Percentiles rank a stretch among this genome's conserved stretches.
Conservation (phyloP, 2,113 vertebrate species). For the Calidris pygmaea region DNA sequence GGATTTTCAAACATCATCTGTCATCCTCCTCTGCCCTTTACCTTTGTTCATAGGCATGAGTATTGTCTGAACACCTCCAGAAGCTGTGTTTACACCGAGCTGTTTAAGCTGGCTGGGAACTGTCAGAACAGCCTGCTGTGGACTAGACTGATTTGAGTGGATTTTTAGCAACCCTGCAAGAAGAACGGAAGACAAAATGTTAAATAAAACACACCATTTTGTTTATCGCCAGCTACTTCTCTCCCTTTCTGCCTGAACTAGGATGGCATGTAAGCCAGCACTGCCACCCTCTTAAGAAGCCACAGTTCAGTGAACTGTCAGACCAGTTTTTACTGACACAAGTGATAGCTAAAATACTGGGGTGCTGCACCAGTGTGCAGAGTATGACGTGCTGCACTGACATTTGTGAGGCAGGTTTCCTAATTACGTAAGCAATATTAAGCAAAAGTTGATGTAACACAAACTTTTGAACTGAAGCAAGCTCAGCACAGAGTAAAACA, state of each 20-base stretch:
- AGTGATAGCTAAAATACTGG: neutral
- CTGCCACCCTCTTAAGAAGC: neutral
- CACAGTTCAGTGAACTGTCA: constrained; percentile 10
- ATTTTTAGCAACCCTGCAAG: constrained; percentile 91
- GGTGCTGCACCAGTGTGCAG: neutral
- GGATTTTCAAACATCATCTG: constrained; percentile 52
- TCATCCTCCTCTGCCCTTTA: constrained; percentile 61
- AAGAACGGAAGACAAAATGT: constrained; percentile 60
- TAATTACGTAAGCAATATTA: neutral
- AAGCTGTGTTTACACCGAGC: constrained; percentile 81
- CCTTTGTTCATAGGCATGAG: constrained; percentile 95
- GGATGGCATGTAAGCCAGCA: neutral
- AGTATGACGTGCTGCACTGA: neutral
- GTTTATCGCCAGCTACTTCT: constrained; percentile 42
- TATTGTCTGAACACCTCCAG: constrained; percentile 87
- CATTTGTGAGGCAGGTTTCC: neutral
- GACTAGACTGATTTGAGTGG: constrained; percentile 85
- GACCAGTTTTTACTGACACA: neutral
- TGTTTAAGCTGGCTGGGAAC: constrained; percentile 95
- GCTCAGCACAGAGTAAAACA: neutral
- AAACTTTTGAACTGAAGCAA: neutral
- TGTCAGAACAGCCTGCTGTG: constrained; percentile 91
- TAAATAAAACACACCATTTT: constrained; percentile 52
- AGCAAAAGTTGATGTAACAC: neutral
- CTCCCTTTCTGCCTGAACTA: constrained; percentile 3